Evolutionary conservation across 1,140 invertebrate genomes (phyloP), one percentile per base, ranked within the genome.

Genomic region (Tetramorium simillimum): DNA sequence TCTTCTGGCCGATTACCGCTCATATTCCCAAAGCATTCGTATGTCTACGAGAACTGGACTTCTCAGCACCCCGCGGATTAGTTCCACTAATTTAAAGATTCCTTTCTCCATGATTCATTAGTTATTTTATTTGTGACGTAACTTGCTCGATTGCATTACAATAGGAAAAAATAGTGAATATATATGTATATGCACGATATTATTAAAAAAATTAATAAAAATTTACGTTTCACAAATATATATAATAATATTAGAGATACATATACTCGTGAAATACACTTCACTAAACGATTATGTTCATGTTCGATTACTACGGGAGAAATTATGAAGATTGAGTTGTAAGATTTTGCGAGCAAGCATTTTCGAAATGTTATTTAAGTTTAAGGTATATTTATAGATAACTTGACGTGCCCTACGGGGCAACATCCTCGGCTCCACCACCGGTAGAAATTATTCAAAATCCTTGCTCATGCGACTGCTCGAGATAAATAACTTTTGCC

Each of bases 401-500:
- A 89, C 80, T 86, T 77, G 60, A 89, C 70, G 84, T 77, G 84
- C 58, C 53, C 53, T 58, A 75, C 62, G 69, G 86, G 60, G 72
- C 60, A 90, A 81, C 77, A 90, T 88, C n/a, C 86, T 81, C 86
- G 81, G 75, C 86, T 82, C 72, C 78, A 86, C 86, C 86, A 75
- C 51, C 77, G 82, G 78, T 62, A 77, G 90, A 82, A 94, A 95
- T 95, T 94, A 94, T 95, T 95, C 93, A 95, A 94, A 95, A 95
- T 95, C 94, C 91, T 92, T 91, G 92, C 92, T 93, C 92, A 91
- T 86, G 56, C 92, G 92, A 92, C 91, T 91, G 93, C 92, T 92
- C 92, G 93, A 95, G 93, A 95, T 95, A 94, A 94, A 95, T 95
- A 95, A 95, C 93, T 93, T 94, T 94, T 91, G 90, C 92, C 92